These are phyloP conservation scores for Metallyticus violacea DNA, from an alignment of 2,888 invertebrate species.

Conservation along the genomic window DNA sequence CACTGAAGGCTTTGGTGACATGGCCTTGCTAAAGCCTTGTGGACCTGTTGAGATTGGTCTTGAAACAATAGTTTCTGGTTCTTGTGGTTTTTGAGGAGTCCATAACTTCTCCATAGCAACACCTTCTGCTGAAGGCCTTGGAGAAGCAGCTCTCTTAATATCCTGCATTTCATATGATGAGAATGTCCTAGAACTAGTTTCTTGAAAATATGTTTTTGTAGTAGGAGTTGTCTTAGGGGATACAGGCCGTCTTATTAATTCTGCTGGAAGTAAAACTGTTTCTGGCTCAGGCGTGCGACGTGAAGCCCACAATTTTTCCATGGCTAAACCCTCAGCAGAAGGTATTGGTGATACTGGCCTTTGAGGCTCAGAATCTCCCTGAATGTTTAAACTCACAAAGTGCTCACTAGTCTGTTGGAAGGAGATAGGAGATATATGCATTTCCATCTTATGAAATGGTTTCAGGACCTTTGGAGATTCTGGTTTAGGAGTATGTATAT, in stretches of 20 bases:
- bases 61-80: conserved; percentile 25
- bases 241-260: not conserved
- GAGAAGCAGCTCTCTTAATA: conserved; percentile 39
- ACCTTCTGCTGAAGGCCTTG: conserved; percentile 44
- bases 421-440: not conserved
- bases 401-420: not conserved
- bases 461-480: not conserved
- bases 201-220: conserved; percentile 5
- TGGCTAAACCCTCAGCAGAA: conserved; percentile 43
- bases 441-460: not conserved
- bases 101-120: conserved; percentile 46
- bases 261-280: not conserved
- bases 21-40: conserved; percentile 38
- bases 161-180: not conserved
- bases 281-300: conserved; percentile 33
- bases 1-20: conserved; percentile 55
- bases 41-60: conserved; percentile 22
- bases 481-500: conserved; percentile 34
- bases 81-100: conserved; percentile 39
- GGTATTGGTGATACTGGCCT: conserved; percentile 39
- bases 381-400: not conserved
- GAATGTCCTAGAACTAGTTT: not conserved
- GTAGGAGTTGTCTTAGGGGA: not conserved
- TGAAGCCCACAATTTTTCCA: conserved; percentile 45
- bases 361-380: not conserved